Evolutionary conservation across 2,888 invertebrate genomes (phyloP).

Genomic region (Napeogenes sylphis): DNA sequence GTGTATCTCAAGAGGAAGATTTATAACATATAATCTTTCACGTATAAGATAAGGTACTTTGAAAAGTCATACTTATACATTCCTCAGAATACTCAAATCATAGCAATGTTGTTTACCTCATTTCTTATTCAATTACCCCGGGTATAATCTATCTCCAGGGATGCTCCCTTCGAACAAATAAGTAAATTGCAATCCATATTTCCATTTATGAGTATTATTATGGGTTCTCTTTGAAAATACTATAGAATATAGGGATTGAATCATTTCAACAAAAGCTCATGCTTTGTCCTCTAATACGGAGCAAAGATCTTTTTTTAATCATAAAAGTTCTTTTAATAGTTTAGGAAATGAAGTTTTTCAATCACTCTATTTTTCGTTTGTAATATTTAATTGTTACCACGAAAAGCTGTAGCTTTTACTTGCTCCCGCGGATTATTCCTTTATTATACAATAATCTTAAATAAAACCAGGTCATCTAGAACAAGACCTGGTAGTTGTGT

Average conservation of each 20-base stretch:
- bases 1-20: too few species aligned
- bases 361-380: too few species aligned
- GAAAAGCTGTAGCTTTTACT: too few species aligned
- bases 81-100: constrained; percentile 5
- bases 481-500: too few species aligned
- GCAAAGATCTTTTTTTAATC: neutral
- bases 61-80: neutral
- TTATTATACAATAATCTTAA: too few species aligned
- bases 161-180: constrained; percentile 25
- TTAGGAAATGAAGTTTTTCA: too few species aligned
- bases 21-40: too few species aligned
- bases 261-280: neutral
- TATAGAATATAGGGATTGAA: neutral
- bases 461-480: too few species aligned
- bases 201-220: constrained; percentile 9
- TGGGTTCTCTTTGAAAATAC: constrained; percentile 6
- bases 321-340: too few species aligned
- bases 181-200: constrained; percentile 26
- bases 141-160: constrained; percentile 21
- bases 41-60: neutral
- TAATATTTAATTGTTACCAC: too few species aligned
- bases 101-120: constrained; percentile 18
- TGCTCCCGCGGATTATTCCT: too few species aligned
- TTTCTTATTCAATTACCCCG: constrained; percentile 23
- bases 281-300: neutral